These are phyloP conservation scores for Euspilapteryx auroguttella DNA, from an alignment of 2,888 invertebrate species.

Conservation along the genomic window DNA sequence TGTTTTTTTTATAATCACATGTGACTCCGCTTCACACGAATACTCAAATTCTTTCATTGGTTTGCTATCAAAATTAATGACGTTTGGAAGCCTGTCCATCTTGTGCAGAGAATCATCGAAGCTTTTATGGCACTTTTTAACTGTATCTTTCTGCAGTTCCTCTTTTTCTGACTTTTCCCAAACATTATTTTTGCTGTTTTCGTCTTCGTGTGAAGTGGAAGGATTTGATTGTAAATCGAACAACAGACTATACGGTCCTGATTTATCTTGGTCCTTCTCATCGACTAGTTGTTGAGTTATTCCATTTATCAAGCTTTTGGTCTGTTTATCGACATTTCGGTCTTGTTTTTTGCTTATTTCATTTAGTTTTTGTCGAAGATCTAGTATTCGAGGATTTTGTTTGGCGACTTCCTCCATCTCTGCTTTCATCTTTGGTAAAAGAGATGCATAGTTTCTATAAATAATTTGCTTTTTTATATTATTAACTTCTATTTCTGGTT, in stretches of 20 bases:
- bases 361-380: slow-evolving; percentile 45
- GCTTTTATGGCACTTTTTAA: slow-evolving; percentile 16
- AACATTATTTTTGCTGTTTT: background rate
- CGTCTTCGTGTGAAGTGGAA: slow-evolving; percentile 22
- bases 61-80: slow-evolving; percentile 47
- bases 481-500: slow-evolving; percentile 16
- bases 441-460: slow-evolving; percentile 33
- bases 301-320: slow-evolving; percentile 41
- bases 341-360: slow-evolving; percentile 48
- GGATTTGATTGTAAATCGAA: slow-evolving; percentile 50
- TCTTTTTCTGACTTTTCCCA: slow-evolving; percentile 2
- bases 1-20: slow-evolving; percentile 25
- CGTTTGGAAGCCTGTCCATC: slow-evolving; percentile 40
- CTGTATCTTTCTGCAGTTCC: slow-evolving; percentile 9
- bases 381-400: slow-evolving; percentile 45
- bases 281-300: slow-evolving; percentile 43
- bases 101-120: slow-evolving; percentile 20
- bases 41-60: slow-evolving; percentile 51
- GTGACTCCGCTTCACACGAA: slow-evolving; percentile 43
- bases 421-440: slow-evolving; percentile 49
- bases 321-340: slow-evolving; percentile 36
- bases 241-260: slow-evolving; percentile 64
- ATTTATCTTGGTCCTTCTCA: slow-evolving; percentile 45
- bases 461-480: slow-evolving; percentile 29
- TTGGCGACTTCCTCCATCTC: slow-evolving; percentile 39